Evolutionary conservation across 2,888 invertebrate species (phyloP).

Genomic region (Apodemia hepburni): DNA sequence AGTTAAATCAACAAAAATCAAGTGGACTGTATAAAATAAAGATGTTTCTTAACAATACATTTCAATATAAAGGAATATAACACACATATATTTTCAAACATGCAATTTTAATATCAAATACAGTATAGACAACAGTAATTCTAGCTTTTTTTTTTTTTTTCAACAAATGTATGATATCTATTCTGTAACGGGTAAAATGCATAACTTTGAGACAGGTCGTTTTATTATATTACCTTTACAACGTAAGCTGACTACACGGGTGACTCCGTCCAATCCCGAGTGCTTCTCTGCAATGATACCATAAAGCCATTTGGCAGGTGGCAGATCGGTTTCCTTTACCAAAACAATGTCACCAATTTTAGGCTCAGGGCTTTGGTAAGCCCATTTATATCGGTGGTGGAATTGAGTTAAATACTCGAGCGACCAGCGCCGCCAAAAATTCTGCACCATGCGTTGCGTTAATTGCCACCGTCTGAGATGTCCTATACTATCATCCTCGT

Average conservation of each 20-base stretch:
- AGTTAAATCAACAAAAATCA: neutral
- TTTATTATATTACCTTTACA: neutral
- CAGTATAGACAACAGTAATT: no score
- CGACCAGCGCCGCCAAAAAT: slow-evolving; percentile 31
- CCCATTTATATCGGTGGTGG: slow-evolving; percentile 29
- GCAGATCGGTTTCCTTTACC: slow-evolving; percentile 28
- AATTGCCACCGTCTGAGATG: slow-evolving; percentile 30
- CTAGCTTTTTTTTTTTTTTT: no score
- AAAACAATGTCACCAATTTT: slow-evolving; percentile 29
- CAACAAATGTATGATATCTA: neutral
- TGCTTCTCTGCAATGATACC: slow-evolving; percentile 26
- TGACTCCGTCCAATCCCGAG: neutral
- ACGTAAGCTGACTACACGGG: neutral
- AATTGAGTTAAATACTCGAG: slow-evolving; percentile 27
- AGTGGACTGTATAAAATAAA: neutral
- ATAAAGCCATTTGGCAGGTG: slow-evolving; percentile 23
- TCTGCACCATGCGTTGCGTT: slow-evolving; percentile 29
- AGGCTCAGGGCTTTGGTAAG: slow-evolving; percentile 23
- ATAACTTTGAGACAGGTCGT: neutral
- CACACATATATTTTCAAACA: no score
- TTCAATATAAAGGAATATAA: no score
- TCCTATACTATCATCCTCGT: slow-evolving; percentile 22
- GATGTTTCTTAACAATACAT: no score
- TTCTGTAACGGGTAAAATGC: neutral
- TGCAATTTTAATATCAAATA: no score